These are phyloP conservation scores for Synanthedon vespiformis DNA, from an alignment of 2,888 invertebrate genomes.

Conservation along the genomic window DNA sequence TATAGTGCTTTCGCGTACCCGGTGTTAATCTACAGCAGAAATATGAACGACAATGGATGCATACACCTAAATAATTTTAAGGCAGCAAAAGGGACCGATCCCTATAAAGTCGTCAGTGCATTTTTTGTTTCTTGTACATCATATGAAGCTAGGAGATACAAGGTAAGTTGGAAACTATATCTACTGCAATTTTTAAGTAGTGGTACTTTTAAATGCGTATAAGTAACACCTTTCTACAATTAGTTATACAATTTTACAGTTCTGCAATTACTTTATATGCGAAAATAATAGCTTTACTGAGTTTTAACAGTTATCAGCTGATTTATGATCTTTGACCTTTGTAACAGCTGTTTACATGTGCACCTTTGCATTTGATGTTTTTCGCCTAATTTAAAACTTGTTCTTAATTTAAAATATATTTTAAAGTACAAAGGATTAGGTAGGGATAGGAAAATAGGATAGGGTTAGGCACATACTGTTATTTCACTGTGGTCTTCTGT, in stretches of 20 bases:
- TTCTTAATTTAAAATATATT: no score
- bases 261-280: background rate
- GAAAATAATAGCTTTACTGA: background rate
- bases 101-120: slow-evolving; percentile 84
- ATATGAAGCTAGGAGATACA: slow-evolving; percentile 82
- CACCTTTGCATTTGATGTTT: background rate
- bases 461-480: no score
- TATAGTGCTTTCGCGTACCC: background rate
- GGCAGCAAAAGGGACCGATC: slow-evolving; percentile 78
- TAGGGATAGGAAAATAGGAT: no score
- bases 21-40: slow-evolving; percentile 23
- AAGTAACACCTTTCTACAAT: no score
- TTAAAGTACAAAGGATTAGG: no score
- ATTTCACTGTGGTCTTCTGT: no score
- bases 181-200: no score
- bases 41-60: slow-evolving; percentile 80
- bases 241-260: no score
- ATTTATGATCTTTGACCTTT: slow-evolving; percentile 52
- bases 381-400: no score
- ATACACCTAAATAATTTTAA: slow-evolving; percentile 85
- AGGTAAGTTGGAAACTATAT: slow-evolving; percentile 68
- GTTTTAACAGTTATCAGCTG: slow-evolving; percentile 42
- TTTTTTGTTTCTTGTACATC: slow-evolving; percentile 88
- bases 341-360: slow-evolving; percentile 42
- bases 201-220: no score